A percentile compares a stretch with the other conserved stretches of the same genome.
phyloP scores from a whole-genome alignment of 2,797 vertebrate species.

The Ficedula albicollis region DNA sequence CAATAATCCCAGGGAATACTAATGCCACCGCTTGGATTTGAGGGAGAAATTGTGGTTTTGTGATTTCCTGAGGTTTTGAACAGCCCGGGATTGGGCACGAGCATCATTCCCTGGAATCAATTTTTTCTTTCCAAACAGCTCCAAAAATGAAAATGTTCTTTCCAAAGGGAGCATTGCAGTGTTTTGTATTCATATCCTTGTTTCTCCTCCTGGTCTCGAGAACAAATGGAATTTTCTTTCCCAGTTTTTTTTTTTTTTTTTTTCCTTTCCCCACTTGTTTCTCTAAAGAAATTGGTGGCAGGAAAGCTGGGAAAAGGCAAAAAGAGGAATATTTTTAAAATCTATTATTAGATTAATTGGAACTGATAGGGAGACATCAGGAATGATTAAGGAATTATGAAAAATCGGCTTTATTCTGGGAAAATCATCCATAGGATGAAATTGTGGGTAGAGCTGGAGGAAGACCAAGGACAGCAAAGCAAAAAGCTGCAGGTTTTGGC shows the following conservation, averaged over 20 bases:
- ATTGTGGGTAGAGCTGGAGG: not conserved
- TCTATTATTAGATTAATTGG: too few species aligned
- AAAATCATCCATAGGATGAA: not conserved
- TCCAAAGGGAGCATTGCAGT: not conserved
- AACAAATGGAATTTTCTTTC: not conserved
- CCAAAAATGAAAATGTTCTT: not conserved
- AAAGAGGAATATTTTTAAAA: not conserved
- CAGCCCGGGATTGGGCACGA: not conserved
- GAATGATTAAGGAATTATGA: not conserved
- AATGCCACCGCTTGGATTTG: not conserved
- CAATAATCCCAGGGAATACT: rapidly evolving
- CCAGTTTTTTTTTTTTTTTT: not conserved
- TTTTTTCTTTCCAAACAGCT: not conserved
- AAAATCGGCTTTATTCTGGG: not conserved
- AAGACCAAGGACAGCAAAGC: not conserved
- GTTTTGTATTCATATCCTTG: not conserved
- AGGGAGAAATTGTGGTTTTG: not conserved
- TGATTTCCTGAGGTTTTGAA: not conserved
- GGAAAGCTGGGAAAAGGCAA: not conserved
- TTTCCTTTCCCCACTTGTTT: not conserved
- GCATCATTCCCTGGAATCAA: not conserved
- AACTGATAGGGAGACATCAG: not conserved
- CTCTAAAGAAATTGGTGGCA: not conserved
- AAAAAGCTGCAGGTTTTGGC: not conserved
- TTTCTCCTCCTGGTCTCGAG: not conserved